Evolutionary conservation across 2,888 invertebrate genomes (phyloP).

Genomic region (Cryptus viduatorius): DNA sequence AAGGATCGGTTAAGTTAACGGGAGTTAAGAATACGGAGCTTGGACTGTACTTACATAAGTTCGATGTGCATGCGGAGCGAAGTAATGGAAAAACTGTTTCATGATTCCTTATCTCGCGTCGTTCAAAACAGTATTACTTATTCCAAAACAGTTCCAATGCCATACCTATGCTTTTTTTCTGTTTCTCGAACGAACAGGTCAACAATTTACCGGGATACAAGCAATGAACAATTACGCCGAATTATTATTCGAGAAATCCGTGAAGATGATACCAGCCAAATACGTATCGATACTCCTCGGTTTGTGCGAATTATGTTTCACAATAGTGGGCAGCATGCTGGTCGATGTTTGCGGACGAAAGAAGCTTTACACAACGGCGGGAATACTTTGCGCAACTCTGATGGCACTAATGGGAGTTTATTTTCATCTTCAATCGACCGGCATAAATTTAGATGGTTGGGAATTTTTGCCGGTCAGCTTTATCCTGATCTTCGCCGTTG

Average conservation of each 20-base stretch:
- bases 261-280: conserved; percentile 38
- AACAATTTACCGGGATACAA: conserved; percentile 69
- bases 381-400: conserved; percentile 39
- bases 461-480: conserved; percentile 58
- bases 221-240: conserved; percentile 67
- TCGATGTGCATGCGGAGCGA: background rate
- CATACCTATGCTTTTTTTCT: background rate
- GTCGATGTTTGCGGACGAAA: conserved; percentile 60
- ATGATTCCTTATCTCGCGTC: background rate
- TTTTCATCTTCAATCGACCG: conserved; percentile 51
- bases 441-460: conserved; percentile 26
- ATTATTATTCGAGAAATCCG: conserved; percentile 63
- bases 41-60: background rate
- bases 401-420: conserved; percentile 62
- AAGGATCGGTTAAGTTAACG: too few relatives aligned
- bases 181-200: conserved; percentile 48
- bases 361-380: conserved; percentile 36
- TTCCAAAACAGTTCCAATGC: background rate
- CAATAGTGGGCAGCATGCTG: conserved; percentile 40
- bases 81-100: background rate
- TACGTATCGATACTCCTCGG: conserved; percentile 66
- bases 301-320: conserved; percentile 64
- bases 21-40: too few relatives aligned
- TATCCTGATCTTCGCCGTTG: conserved; percentile 55
- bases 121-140: background rate